Percentiles rank a stretch among this genome's conserved stretches.
These are phyloP conservation scores for Aptenodytes forsteri DNA, from an alignment of 2,113 vertebrate genomes.

Conservation along the genomic window DNA sequence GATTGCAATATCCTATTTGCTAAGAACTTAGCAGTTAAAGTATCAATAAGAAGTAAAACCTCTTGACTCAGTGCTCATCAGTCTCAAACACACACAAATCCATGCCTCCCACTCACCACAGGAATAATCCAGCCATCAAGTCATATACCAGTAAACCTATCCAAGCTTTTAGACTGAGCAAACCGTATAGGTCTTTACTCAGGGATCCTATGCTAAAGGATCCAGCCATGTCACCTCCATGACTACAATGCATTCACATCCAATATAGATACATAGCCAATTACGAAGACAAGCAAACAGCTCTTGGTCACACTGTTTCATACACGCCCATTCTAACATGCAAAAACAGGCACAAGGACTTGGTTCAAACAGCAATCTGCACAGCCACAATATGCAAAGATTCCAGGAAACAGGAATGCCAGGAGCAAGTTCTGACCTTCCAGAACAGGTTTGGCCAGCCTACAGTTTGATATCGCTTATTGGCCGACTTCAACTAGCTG, in stretches of 20 bases:
- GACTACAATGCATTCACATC: fast-evolving
- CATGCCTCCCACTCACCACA: neutral
- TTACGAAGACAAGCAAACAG: neutral
- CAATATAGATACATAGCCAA: fast-evolving
- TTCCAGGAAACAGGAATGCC: neutral
- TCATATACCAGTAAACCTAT: neutral
- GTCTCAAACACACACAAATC: neutral
- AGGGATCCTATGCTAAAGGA: neutral
- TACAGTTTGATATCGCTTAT: fast-evolving
- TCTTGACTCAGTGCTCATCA: neutral
- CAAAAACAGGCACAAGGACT: neutral
- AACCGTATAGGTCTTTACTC: neutral
- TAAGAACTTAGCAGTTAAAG: neutral
- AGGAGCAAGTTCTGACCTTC: neutral
- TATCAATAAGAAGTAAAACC: neutral
- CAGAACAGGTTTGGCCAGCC: neutral
- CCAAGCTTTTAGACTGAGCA: neutral
- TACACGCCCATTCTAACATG: neutral
- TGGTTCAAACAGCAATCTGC: neutral
- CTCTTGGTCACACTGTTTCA: neutral
- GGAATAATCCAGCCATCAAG: neutral
- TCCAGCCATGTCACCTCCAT: neutral
- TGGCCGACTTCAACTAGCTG: neutral
- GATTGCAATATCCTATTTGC: neutral
- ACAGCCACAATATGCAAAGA: neutral